Evolutionary conservation across 2,797 vertebrate species (phyloP).

Genomic region (Tympanoctomys barrerae): DNA sequence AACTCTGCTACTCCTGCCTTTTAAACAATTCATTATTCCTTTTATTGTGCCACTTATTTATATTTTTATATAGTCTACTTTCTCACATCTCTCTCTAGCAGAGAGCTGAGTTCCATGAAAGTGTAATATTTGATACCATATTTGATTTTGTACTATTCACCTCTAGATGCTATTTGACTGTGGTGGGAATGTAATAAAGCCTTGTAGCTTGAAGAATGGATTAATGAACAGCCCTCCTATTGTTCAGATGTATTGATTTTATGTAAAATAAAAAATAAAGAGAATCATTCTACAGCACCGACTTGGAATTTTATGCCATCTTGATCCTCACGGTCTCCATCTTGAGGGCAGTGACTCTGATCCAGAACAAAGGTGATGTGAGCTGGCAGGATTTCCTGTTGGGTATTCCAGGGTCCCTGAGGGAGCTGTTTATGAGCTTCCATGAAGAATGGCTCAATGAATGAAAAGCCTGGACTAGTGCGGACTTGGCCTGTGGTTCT

Average conservation of each 20-base stretch:
- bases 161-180: background rate
- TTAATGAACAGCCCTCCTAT: background rate
- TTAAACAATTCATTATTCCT: background rate
- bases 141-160: background rate
- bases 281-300: background rate
- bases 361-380: background rate
- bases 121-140: background rate
- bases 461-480: background rate
- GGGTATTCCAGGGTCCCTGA: background rate
- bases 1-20: background rate
- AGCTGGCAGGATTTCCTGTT: constrained; percentile 3
- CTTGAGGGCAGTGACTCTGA: background rate
- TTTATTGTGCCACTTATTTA: background rate
- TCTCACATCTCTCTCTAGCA: background rate
- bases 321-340: background rate
- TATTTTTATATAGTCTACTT: background rate
- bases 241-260: constrained; percentile 29
- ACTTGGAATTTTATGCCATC: constrained; percentile 60
- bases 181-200: background rate
- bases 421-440: background rate
- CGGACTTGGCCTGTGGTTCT: background rate
- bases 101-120: background rate
- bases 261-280: constrained; percentile 30
- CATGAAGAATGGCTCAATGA: background rate
- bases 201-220: background rate